phyloP scores from a whole-genome alignment of 2,888 invertebrate genomes.

The Allacma fusca region DNA sequence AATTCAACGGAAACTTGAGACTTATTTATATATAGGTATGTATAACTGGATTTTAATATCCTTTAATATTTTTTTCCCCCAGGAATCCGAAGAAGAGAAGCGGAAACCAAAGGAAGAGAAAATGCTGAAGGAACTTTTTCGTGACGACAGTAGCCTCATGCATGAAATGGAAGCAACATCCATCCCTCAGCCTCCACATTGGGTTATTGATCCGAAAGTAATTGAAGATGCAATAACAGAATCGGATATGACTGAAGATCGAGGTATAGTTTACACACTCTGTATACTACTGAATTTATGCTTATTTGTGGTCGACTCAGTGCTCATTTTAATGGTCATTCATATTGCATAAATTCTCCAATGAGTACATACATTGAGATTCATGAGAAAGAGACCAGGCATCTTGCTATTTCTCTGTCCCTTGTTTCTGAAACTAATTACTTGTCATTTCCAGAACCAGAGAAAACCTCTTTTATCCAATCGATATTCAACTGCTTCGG shows the following conservation, averaged over 20 bases:
- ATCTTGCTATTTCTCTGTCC: too few species aligned
- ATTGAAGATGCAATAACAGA: constrained; percentile 35
- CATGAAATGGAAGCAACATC: neutral
- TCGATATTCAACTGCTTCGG: constrained; percentile 37
- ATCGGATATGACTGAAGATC: constrained; percentile 18
- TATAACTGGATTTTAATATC: too few species aligned
- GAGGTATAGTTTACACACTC: neutral
- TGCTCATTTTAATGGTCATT: too few species aligned
- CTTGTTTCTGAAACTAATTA: neutral
- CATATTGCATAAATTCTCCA: too few species aligned
- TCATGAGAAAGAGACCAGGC: neutral
- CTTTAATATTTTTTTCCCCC: too few species aligned
- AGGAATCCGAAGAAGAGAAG: neutral
- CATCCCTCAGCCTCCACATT: constrained; percentile 18
- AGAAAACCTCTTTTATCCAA: constrained; percentile 31
- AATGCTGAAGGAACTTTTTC: neutral
- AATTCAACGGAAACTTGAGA: too few species aligned
- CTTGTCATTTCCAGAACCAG: constrained; percentile 17
- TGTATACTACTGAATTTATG: too few species aligned
- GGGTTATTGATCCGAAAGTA: constrained; percentile 35
- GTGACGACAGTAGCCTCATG: neutral
- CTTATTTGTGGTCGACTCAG: too few species aligned
- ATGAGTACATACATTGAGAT: too few species aligned
- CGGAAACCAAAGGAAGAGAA: neutral
- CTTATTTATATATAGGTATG: too few species aligned